A percentile compares a stretch with the other conserved stretches of the same genome.
Conservation (phyloP, 2,113 vertebrate species). For the Plotosus lineatus region DNA sequence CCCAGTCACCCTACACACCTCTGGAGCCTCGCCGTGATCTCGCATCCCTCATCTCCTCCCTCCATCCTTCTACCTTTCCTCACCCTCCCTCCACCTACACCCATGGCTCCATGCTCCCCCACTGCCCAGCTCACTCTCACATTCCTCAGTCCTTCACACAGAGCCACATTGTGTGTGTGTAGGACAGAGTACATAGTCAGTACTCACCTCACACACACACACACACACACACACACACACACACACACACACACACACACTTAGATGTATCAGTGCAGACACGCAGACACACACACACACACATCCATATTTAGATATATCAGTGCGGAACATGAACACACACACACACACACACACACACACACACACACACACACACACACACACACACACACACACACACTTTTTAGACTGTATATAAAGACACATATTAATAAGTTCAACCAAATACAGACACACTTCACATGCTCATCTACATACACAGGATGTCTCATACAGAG, state of each 20-base stretch:
- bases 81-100: slow-evolving; percentile 72
- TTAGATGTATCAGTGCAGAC: slow-evolving; percentile 32
- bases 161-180: slow-evolving; percentile 75
- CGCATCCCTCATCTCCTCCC: slow-evolving; percentile 57
- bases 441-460: slow-evolving; percentile 31
- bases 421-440: slow-evolving; percentile 28
- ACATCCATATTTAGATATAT: slow-evolving; percentile 37
- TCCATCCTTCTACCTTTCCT: slow-evolving; percentile 63
- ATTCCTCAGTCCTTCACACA: slow-evolving; percentile 78
- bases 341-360: slow-evolving; percentile 24
- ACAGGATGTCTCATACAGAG: slow-evolving; percentile 56
- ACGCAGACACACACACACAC: slow-evolving; percentile 43
- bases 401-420: slow-evolving; percentile 18
- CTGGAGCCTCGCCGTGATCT: slow-evolving; percentile 73
- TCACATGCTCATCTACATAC: slow-evolving; percentile 53
- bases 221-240: slow-evolving; percentile 34
- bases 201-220: slow-evolving; percentile 52
- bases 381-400: slow-evolving; percentile 37
- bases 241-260: slow-evolving; percentile 31
- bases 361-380: slow-evolving; percentile 16
- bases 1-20: slow-evolving; percentile 79
- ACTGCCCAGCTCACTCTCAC: slow-evolving; percentile 76
- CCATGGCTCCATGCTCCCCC: slow-evolving; percentile 72
- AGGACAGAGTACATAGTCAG: slow-evolving; percentile 66
- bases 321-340: slow-evolving; percentile 30